Evolutionary conservation across 2,888 invertebrate species (phyloP), one percentile per base, ranked within the genome.

Genomic region (Ptilodon capucinus): DNA sequence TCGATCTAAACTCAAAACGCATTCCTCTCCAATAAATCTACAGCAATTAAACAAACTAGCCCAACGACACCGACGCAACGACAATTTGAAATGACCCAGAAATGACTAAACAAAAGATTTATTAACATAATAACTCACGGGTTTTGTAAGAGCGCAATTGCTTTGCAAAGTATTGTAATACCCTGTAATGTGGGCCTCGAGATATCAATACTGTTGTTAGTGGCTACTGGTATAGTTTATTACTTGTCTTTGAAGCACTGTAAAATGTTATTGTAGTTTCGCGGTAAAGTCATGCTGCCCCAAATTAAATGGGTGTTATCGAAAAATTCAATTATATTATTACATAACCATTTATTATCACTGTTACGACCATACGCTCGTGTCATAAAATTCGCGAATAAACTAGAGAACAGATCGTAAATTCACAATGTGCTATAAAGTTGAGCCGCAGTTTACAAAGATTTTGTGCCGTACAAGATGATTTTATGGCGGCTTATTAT

Each of bases 101-200:
- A 51, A 48, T 42, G 42, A 48, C 48, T 41, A 46, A 48, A 59
- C 46, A 54, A 57, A 57, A 55, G 60, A 70, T 68, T 70, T 70
- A 70, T 70, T 56, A 48, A 47, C 50, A 55, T 52, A 64, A 68
- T 66, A 68, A 66, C 54, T 70, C 50, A 59, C 46, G 7, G 61
- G 60, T 63, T 70, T 62, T 64, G 70, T 63, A 62, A 69, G 49
- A 46, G 45, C 55, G 58, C 66, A 66, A 62, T 66, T 63, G 56
- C 11, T 32, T 42, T 44, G 48, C 42, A 50, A 56, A 60, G 41
- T 60, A 60, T 56, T 56, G 49, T 49, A 59, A 59, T 52, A 52
- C 52, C 51, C 39, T 47, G 55, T 52, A 56, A 56, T 46, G 58
- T 48, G 46, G 46, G 51, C 51, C 50, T 46, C 44, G 47, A 58